Evolutionary conservation across 2,888 invertebrate genomes (phyloP).

Genomic region (Digitonthophagus gazella): DNA sequence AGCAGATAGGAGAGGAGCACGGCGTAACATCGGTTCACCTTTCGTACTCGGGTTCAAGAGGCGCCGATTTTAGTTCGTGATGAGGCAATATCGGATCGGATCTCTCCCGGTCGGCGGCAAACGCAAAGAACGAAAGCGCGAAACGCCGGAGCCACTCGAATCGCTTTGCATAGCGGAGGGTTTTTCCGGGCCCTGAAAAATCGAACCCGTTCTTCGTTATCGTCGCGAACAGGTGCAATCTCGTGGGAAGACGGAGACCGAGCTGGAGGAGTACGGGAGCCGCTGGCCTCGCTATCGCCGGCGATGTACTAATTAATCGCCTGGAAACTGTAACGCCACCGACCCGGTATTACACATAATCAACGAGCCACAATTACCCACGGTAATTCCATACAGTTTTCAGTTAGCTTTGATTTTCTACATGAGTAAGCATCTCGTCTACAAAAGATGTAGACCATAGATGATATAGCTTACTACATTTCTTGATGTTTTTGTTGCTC

Average conservation of each 20-base stretch:
- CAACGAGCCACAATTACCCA: not conserved
- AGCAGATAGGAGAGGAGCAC: too few relatives aligned
- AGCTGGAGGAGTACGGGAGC: not conserved
- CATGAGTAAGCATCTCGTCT: not conserved
- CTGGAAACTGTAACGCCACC: slow-evolving; percentile 22
- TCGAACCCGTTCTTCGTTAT: slow-evolving; percentile 31
- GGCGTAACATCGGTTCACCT: not conserved
- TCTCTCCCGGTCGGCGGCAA: slow-evolving; percentile 1
- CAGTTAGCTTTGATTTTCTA: not conserved
- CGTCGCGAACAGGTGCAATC: slow-evolving; percentile 31
- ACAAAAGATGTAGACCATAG: not conserved
- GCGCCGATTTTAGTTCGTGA: slow-evolving; percentile 11
- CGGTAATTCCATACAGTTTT: not conserved
- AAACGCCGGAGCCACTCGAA: not conserved
- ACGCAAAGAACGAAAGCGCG: slow-evolving; percentile 9
- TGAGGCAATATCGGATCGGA: slow-evolving; percentile 9
- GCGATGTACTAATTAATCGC: slow-evolving; percentile 24
- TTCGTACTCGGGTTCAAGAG: not conserved
- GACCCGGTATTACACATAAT: not conserved
- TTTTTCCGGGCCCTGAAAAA: slow-evolving; percentile 21
- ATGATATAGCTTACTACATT: not conserved
- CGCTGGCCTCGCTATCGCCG: not conserved
- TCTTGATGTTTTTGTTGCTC: not conserved
- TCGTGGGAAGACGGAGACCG: slow-evolving; percentile 29
- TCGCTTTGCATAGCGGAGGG: slow-evolving; percentile 1